phyloP scores from a whole-genome alignment of 2,797 vertebrate species.

The Pipistrellus nathusii region DNA sequence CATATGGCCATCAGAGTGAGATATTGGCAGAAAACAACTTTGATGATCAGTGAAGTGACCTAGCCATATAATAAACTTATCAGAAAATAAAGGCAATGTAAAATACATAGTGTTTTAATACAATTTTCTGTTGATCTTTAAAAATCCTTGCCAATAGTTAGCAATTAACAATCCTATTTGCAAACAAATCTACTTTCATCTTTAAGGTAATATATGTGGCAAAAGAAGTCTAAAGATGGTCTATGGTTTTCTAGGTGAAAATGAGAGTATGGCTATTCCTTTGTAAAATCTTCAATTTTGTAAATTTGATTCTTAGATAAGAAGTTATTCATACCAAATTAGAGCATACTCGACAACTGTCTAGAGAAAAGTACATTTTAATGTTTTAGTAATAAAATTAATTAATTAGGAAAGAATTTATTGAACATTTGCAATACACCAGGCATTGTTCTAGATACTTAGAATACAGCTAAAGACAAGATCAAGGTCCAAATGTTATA shows the following conservation, averaged over 20 bases:
- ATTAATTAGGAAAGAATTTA: slow-evolving; percentile 11
- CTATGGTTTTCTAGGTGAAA: slow-evolving; percentile 41
- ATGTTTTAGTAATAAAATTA: slow-evolving; percentile 20
- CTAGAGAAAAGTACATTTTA: background rate
- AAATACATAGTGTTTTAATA: background rate
- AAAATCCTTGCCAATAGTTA: slow-evolving; percentile 8
- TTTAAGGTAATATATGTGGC: slow-evolving; percentile 40
- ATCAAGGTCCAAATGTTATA: background rate
- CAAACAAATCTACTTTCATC: slow-evolving; percentile 16
- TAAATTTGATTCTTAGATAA: slow-evolving; percentile 40
- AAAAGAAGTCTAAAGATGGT: background rate
- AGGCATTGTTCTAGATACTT: background rate
- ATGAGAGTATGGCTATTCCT: background rate
- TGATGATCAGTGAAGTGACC: background rate
- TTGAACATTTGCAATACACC: background rate
- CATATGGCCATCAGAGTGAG: slow-evolving; percentile 12
- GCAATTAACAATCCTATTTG: slow-evolving; percentile 22
- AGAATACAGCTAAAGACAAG: background rate
- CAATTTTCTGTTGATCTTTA: background rate
- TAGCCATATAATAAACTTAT: background rate
- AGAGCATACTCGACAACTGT: slow-evolving; percentile 2
- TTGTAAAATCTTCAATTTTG: background rate
- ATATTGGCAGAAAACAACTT: background rate
- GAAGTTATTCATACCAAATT: slow-evolving; percentile 40
- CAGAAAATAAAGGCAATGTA: background rate